Base-by-base conservation (phyloP, 2,113 vertebrate species). In the Hystrix brachyura region DNA sequence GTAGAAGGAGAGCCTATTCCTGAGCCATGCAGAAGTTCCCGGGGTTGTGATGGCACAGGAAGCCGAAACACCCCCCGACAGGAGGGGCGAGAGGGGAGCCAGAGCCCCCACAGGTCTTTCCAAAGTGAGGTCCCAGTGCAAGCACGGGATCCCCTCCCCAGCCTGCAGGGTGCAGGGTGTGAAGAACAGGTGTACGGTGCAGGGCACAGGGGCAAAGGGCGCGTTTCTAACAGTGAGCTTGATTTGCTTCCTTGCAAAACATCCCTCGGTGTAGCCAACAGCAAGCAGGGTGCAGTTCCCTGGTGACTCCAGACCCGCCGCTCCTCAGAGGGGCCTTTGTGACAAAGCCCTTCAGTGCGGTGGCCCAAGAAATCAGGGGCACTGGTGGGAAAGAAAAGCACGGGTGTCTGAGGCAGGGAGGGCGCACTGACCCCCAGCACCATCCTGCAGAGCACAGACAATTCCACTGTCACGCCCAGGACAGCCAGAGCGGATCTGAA, bases 101-200 rank as follows among this genome's bases (percentile, higher is more conserved):
- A 34, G 23, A 27, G 21, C 21, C 21, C 1, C 48, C 4, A 3
- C 21, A 8, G 29, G 43, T 62, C 71, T 15, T 14, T 79, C 80
- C 14, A 13, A 17, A 15, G 34, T 53, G 27, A 8, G 78, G 12
- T 25, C 38, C 9, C 34, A 0, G 3, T 29, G 29, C 21, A 34
- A 29, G 14, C 34, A 29, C 10, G 0, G 14, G 0, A 3, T 6
- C 5, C 38, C 1, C 57, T 14, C 2, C 87, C 5, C 19, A 27
- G 23, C 55, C 17, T 2, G 25, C 48, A 2, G 55, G 1, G 10
- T 7, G 13, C 43, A 7, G 5, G 13, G 9, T 25, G 48, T 67
- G 46, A 25, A 5, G 32, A 48, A 15, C 18, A 10, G 13, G 48
- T 19, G 18, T 18, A 13, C 18, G 34, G 34, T 69, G 5, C 17